Conservation (phyloP, 2,888 invertebrate species). For the Atethmia centrago region DNA sequence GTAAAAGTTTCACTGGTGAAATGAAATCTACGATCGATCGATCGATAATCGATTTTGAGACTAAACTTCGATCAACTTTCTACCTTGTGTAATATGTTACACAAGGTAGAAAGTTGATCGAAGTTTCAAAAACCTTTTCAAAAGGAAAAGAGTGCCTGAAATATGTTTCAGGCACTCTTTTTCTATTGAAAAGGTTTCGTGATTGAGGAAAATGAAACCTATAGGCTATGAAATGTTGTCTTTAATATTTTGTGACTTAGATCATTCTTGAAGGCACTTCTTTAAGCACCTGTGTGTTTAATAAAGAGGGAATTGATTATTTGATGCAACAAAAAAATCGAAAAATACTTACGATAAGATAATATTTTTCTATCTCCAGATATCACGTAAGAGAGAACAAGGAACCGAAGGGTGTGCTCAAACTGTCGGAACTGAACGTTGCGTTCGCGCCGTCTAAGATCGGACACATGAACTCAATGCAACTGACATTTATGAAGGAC, state of each 20-base stretch:
- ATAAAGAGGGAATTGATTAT: background rate
- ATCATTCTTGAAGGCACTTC: background rate
- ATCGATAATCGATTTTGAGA: constrained; percentile 36
- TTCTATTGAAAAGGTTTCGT: constrained; percentile 3
- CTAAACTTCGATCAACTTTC: constrained; percentile 35
- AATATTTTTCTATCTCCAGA: constrained; percentile 71
- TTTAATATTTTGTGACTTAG: background rate
- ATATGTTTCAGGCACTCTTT: constrained; percentile 24
- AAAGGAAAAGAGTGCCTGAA: constrained; percentile 20
- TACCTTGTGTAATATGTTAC: constrained; percentile 28
- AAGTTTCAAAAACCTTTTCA: constrained; percentile 15
- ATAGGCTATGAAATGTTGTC: background rate
- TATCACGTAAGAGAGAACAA: constrained; percentile 94
- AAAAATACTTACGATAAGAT: background rate
- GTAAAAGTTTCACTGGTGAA: constrained; percentile 27
- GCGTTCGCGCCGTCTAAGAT: constrained; percentile 96
- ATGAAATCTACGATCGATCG: no score
- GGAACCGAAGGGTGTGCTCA: constrained; percentile 95
- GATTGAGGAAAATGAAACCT: background rate
- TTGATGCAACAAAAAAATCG: background rate
- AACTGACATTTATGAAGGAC: constrained; percentile 96
- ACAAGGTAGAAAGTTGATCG: constrained; percentile 32
- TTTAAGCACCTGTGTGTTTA: constrained; percentile 18
- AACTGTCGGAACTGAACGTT: constrained; percentile 95
- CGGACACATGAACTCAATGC: constrained; percentile 94